These are phyloP conservation scores for Drosophila kikkawai DNA, from an alignment of 1,140 invertebrate species.

Conservation along the genomic window DNA sequence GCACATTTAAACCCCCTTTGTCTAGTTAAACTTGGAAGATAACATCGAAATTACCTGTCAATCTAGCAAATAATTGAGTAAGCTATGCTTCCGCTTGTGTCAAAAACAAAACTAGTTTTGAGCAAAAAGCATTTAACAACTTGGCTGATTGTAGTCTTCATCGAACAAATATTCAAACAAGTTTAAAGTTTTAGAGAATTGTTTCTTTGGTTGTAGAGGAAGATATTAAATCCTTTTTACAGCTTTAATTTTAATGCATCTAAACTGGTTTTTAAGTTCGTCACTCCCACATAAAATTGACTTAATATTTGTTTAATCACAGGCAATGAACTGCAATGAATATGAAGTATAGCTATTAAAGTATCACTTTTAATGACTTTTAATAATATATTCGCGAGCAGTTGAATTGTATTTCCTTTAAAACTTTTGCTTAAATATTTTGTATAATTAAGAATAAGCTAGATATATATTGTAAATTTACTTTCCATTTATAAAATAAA, in stretches of 20 bases:
- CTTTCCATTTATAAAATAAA: background rate
- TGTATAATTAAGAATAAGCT: background rate
- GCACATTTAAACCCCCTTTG: background rate
- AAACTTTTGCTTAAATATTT: background rate
- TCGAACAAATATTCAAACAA: background rate
- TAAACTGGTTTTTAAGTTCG: background rate
- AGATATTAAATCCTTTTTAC: background rate
- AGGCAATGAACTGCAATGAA: background rate
- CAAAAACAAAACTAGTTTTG: constrained; percentile 6
- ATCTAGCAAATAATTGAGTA: constrained; percentile 8
- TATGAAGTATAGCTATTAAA: background rate
- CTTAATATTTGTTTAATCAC: background rate
- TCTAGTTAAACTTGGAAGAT: background rate
- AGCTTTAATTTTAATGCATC: background rate
- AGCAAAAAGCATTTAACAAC: background rate
- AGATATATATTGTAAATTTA: background rate
- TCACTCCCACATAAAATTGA: constrained; percentile 8
- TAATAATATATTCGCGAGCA: background rate
- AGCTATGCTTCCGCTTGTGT: constrained; percentile 10
- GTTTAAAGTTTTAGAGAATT: background rate
- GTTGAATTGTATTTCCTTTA: background rate
- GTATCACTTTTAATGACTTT: background rate
- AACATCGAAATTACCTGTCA: constrained; percentile 8
- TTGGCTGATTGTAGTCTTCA: constrained; percentile 1
- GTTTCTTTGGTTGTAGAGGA: background rate